A percentile compares a stretch with the other conserved stretches of the same genome.
Evolutionary conservation across 2,797 vertebrate species (phyloP).

Genomic region (Poecilia wingei): DNA sequence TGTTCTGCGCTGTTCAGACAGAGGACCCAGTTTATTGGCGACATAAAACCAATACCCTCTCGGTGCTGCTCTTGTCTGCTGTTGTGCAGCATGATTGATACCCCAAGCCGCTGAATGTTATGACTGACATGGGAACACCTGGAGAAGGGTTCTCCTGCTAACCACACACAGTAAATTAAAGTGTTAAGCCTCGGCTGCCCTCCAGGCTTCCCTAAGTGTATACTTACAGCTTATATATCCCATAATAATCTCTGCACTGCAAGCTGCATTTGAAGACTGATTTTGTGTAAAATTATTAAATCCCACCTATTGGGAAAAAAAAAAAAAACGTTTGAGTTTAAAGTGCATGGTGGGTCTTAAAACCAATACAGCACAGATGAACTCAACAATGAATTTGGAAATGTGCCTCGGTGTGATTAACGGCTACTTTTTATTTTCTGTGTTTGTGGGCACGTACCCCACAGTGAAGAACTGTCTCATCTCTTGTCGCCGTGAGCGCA

Average conservation of each 20-base stretch:
- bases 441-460: slow-evolving; percentile 83
- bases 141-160: slow-evolving; percentile 76
- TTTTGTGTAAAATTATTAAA: slow-evolving; percentile 73
- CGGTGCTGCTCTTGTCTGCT: slow-evolving; percentile 69
- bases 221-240: slow-evolving; percentile 73
- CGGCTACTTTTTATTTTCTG: background rate
- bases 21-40: slow-evolving; percentile 72
- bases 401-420: slow-evolving; percentile 8
- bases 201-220: slow-evolving; percentile 69
- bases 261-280: slow-evolving; percentile 59
- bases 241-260: slow-evolving; percentile 73
- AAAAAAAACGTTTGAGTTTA: slow-evolving; percentile 44
- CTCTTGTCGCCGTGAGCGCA: slow-evolving; percentile 98
- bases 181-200: slow-evolving; percentile 70
- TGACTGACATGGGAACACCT: slow-evolving; percentile 82
- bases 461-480: slow-evolving; percentile 99
- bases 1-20: slow-evolving; percentile 70
- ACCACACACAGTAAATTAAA: slow-evolving; percentile 81
- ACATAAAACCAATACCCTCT: slow-evolving; percentile 77
- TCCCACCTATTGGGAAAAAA: slow-evolving; percentile 40
- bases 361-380: slow-evolving; percentile 24
- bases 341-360: slow-evolving; percentile 19
- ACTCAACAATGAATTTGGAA: slow-evolving; percentile 24
- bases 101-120: slow-evolving; percentile 72
- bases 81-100: slow-evolving; percentile 75